Base-by-base conservation (phyloP, 2,888 invertebrate species). In the Drosophila macrothrix region DNA sequence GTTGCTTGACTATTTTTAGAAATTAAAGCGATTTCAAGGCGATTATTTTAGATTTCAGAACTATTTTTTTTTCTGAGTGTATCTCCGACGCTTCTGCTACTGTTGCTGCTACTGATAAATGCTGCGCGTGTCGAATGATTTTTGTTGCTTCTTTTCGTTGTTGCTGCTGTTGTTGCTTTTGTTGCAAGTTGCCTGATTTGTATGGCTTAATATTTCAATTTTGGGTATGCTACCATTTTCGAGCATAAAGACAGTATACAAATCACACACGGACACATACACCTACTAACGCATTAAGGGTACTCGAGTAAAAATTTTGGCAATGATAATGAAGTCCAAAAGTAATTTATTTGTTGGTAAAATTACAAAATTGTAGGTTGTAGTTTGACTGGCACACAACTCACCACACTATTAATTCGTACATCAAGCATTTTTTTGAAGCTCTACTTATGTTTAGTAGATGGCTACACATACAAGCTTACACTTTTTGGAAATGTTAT, bases 121-220 rank as follows among this genome's bases (percentile, higher is more conserved):
- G 71, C 62, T 56, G 80, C 80, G 77, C 80, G 78, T 84, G 89
- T 84, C 84, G 80, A 80, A 70, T 68, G 81, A 65, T 76, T 76
- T 66, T 69, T 41, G 55, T 62, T 65, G 52, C 43, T 50, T 41
- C 19, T 33, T 25, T 22, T 19, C 33, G 29, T n/a, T 33, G 64
- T 58, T 35, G 31, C 22, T 53, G 2, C 46, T 70, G 63, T 41
- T 62, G 78, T 58, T 35, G 37, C 19, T 63, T 5, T 54, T 70
- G 64, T 41, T 63, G 78, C 76, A 64, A 66, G 60, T 55, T 73
- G 84, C 73, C 89, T 84, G 87, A 88, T 88, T 84, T 84, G 84
- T 85, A 75, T 88, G 76, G 78, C 76, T 88, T 83, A 83, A 85
- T 86, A 86, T 84, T 86, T 88, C 74, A 85, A 85, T 88, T 85